A percentile compares a stretch with the other conserved stretches of the same genome.
Conservation (phyloP, 2,113 vertebrate species). For the Paramisgurnus dabryanus region DNA sequence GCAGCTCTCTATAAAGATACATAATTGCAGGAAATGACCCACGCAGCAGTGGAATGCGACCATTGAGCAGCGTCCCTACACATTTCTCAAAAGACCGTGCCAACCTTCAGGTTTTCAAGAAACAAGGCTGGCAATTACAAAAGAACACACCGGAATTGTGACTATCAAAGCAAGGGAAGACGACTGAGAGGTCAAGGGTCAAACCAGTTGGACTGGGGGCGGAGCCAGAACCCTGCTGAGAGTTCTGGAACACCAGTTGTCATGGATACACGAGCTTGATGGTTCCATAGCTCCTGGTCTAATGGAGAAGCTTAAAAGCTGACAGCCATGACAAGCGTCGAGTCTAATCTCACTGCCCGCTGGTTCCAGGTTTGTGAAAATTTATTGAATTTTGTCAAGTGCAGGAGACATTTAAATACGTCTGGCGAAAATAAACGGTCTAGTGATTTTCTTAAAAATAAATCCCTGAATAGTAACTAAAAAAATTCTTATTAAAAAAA, state of each 20-base stretch:
- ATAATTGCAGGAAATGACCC: constrained; percentile 43
- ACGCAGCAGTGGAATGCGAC: constrained; percentile 9
- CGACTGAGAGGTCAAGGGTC: constrained; percentile 26
- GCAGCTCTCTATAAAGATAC: constrained; percentile 15
- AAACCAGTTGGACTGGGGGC: constrained; percentile 17
- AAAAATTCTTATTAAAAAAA: background rate
- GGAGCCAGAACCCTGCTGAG: constrained; percentile 25
- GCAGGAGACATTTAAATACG: constrained; percentile 1
- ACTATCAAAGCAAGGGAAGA: constrained; percentile 10
- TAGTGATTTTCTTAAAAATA: background rate
- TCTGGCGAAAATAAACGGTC: background rate
- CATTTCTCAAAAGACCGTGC: background rate
- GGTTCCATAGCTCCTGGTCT: background rate
- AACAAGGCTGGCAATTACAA: constrained; percentile 33
- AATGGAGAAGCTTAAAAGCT: constrained; percentile 32
- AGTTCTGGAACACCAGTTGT: constrained; percentile 31
- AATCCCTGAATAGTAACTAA: background rate
- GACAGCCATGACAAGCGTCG: constrained; percentile 4
- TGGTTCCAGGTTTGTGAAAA: constrained; percentile 12
- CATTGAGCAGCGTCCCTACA: background rate
- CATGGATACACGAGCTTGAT: constrained; percentile 13
- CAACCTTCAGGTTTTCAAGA: background rate
- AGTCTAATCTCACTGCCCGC: constrained; percentile 31
- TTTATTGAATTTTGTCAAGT: constrained; percentile 7
- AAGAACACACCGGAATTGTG: constrained; percentile 5